phyloP scores from a whole-genome alignment of 2,113 vertebrate species.

The Heterochromis multidens region DNA sequence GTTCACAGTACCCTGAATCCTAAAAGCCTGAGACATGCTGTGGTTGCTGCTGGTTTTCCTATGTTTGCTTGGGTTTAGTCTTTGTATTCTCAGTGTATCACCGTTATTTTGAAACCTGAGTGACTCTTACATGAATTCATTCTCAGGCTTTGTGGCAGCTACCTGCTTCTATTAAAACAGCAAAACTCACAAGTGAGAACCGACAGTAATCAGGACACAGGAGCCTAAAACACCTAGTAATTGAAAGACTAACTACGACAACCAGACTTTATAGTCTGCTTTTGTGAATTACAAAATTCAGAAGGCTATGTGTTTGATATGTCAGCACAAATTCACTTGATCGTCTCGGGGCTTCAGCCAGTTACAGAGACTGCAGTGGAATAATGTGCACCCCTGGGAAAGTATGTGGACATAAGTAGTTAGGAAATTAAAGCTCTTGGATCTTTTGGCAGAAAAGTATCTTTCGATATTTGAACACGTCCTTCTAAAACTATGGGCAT shows the following conservation, averaged over 20 bases:
- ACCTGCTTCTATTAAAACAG: not conserved
- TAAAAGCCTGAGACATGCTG: not conserved
- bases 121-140: not conserved
- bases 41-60: not conserved
- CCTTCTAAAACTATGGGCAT: not conserved
- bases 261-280: not conserved
- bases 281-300: not conserved
- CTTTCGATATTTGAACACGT: not conserved
- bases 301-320: rapidly evolving
- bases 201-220: not conserved
- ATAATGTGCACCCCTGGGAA: no score
- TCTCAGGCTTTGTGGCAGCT: not conserved
- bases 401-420: not conserved
- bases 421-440: not conserved
- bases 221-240: not conserved
- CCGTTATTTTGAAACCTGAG: not conserved
- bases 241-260: not conserved
- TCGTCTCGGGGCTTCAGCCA: not conserved
- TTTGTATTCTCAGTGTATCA: not conserved
- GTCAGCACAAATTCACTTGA: not conserved
- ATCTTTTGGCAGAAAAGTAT: not conserved
- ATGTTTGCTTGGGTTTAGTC: rapidly evolving
- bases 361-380: no score
- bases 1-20: not conserved
- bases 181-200: not conserved